Percentiles rank a stretch among this genome's conserved stretches.
These are phyloP conservation scores for Lytechinus variegatus DNA, from an alignment of 35 echinoderm and acorn worm species.

Conservation along the genomic window DNA sequence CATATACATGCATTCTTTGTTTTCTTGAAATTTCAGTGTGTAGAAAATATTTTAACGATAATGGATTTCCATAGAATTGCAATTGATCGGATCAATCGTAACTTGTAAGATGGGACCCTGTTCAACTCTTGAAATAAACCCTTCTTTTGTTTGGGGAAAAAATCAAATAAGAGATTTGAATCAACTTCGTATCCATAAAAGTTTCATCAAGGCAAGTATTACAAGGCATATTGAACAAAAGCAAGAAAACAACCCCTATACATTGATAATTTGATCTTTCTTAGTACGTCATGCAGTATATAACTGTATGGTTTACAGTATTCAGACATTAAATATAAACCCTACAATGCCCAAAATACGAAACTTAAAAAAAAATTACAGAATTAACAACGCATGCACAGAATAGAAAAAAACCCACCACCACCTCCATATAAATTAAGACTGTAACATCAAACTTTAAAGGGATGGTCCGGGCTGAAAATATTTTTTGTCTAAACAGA, in stretches of 20 bases:
- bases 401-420: neutral
- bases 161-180: neutral
- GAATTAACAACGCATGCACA: neutral
- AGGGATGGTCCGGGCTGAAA: too few species aligned
- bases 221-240: slow-evolving; percentile 4
- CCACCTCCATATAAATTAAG: too few species aligned
- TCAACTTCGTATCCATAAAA: neutral
- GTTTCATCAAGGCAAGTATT: neutral
- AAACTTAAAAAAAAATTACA: neutral
- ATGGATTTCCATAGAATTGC: too few species aligned
- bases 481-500: too few species aligned
- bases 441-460: too few species aligned
- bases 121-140: neutral
- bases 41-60: too few species aligned
- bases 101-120: neutral
- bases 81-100: too few species aligned
- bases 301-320: too few species aligned
- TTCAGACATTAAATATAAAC: too few species aligned
- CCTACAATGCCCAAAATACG: neutral
- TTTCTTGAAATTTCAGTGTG: too few species aligned
- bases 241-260: neutral
- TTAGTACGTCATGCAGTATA: too few species aligned
- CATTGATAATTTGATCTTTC: neutral
- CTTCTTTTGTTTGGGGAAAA: neutral
- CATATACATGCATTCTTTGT: too few species aligned